A percentile compares a stretch with the other conserved stretches of the same genome.
Evolutionary conservation across 2,888 invertebrate species (phyloP).

Genomic region (Rosalia funebris): DNA sequence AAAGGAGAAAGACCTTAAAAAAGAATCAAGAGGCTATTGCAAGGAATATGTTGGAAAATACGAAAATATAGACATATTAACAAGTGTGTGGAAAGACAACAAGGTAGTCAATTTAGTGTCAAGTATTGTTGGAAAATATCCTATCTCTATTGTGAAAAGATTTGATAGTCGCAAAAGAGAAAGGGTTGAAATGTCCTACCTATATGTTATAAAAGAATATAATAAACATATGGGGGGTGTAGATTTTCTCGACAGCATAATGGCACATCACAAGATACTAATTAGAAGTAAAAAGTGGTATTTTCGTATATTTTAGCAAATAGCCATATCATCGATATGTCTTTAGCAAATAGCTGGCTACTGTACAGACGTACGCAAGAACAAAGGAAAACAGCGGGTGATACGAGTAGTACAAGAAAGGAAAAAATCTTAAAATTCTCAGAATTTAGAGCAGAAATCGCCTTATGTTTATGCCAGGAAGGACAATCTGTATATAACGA

Average conservation of each 20-base stretch:
- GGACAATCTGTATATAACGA: neutral
- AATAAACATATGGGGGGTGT: conserved; percentile 39
- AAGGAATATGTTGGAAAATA: neutral
- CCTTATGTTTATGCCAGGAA: neutral
- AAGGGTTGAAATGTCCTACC: neutral
- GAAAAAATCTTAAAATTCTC: neutral
- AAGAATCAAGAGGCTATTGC: neutral
- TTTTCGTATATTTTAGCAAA: conserved; percentile 39
- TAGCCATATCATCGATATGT: conserved; percentile 36
- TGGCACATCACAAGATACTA: conserved; percentile 32
- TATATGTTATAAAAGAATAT: conserved; percentile 15
- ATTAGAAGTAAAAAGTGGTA: conserved; percentile 36
- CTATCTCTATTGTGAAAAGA: neutral
- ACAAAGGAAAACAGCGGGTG: no score
- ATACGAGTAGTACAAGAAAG: neutral
- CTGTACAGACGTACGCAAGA: conserved; percentile 13
- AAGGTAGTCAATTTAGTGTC: conserved; percentile 5
- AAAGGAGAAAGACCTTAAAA: neutral
- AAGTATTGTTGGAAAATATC: neutral
- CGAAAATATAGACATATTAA: neutral
- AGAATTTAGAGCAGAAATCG: neutral
- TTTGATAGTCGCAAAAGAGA: neutral
- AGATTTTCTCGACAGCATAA: conserved; percentile 30
- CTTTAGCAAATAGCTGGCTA: conserved; percentile 39
- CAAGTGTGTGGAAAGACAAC: conserved; percentile 2